A percentile compares a stretch with the other conserved stretches of the same genome.
phyloP scores from a whole-genome alignment of 2,888 invertebrate species.

The Cephonodes hylas region DNA sequence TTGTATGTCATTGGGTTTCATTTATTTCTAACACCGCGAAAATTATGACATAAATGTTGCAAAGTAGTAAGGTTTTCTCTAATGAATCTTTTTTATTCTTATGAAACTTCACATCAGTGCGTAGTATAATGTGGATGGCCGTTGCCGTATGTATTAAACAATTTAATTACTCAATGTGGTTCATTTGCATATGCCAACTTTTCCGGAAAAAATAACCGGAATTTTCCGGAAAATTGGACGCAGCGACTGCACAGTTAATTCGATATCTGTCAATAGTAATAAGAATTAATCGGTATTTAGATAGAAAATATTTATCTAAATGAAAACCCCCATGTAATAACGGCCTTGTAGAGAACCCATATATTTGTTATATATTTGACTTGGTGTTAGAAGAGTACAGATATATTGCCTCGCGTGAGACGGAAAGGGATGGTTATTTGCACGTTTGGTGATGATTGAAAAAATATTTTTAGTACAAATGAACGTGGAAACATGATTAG shows the following conservation, averaged over 20 bases:
- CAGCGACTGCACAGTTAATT: background rate
- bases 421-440: constrained; percentile 19
- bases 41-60: too few species aligned
- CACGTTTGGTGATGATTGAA: constrained; percentile 16
- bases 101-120: too few species aligned
- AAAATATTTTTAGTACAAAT: constrained; percentile 33
- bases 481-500: constrained; percentile 15
- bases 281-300: background rate
- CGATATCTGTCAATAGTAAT: background rate
- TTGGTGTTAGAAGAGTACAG: constrained; percentile 16
- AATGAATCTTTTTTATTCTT: too few species aligned
- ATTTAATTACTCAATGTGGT: too few species aligned
- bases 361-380: constrained; percentile 22
- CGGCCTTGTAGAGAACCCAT: constrained; percentile 59
- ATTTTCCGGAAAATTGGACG: background rate
- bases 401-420: constrained; percentile 9
- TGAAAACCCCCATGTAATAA: constrained; percentile 41
- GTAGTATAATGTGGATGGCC: too few species aligned
- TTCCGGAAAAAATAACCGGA: background rate
- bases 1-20: background rate
- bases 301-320: constrained; percentile 25
- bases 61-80: too few species aligned
- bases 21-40: background rate
- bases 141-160: too few species aligned
- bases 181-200: too few species aligned